Conservation (phyloP, 2,113 vertebrate genomes). For the Vulpes vulpes region DNA sequence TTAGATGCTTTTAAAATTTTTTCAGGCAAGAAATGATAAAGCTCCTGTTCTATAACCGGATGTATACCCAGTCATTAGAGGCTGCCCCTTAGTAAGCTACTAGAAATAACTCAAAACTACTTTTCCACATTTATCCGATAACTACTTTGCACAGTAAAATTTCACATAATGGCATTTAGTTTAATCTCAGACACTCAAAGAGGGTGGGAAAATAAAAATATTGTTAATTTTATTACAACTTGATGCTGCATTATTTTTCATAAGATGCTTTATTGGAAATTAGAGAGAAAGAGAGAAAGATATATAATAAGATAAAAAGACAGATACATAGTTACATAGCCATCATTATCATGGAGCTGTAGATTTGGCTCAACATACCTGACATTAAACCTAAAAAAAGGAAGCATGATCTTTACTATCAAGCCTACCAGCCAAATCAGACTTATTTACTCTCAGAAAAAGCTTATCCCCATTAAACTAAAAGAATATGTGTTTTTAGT, state of each 20-base stretch:
- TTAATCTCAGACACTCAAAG: background rate
- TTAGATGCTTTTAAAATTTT: background rate
- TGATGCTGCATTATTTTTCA: background rate
- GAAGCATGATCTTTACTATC: background rate
- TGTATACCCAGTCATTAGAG: background rate
- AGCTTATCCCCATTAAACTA: background rate
- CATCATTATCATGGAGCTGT: background rate
- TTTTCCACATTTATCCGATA: background rate
- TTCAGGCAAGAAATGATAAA: background rate
- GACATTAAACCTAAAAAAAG: background rate
- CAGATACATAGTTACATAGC: background rate
- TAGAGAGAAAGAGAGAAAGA: background rate
- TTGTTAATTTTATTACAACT: background rate
- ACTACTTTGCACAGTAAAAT: background rate
- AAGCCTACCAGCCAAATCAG: background rate
- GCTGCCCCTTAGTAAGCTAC: background rate
- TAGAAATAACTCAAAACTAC: background rate
- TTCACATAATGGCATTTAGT: background rate
- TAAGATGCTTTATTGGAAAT: background rate
- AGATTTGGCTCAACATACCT: background rate
- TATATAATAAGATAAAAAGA: background rate
- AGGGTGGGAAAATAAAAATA: background rate
- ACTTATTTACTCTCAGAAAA: background rate
- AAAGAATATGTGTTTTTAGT: background rate
- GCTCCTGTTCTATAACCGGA: accelerated